Base-by-base conservation (phyloP, 2,888 invertebrate genomes). In the Euzetes globulus region DNA sequence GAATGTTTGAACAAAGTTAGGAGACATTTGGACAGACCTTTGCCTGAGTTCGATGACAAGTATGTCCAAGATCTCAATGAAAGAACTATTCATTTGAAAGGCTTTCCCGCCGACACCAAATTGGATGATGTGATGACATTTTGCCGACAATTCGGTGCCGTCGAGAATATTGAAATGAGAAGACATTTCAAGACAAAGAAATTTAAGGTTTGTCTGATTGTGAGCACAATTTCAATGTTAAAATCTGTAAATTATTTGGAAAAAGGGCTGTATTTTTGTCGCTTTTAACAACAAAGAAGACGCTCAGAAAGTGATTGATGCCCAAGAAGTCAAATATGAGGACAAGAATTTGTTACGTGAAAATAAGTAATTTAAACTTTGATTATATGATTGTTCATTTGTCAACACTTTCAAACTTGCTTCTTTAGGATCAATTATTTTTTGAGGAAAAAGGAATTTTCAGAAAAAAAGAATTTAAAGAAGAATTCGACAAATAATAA, bases 191-290 rank as follows among this genome's bases (percentile, higher is more conserved):
- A 37, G 19, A 75, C 77, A 47, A 78, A 73, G 60, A 63, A 60
- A 37, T 78, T 77, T 75, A 79, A 78, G 75, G 78, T 76, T 72
- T 70, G 41, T 52, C 19, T 52, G 25, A 55, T 1, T 47, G 7
- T 3, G 13, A 4, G 7, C 33, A 6, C 4, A 33, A 33, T 33
- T 33, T 33, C 5, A 7, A 4, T 7, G 7, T 33, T n/a, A 58
- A 58, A 27, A 37, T 33, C 7, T 33, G 4, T 33, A 6, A 33
- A 33, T 33, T 33, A 33, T 7, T 33, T 33, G 15, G 2, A 68
- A 68, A 60, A 79, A 97, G 84, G 98, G 97, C 71, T 97, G 97
- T 1, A 89, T 95, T 71, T 96, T 95, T 83, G 88, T 89, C 13
- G 90, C 91, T 6, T 98, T 96, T 83, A 88, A 88, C 79, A 89